Base-by-base conservation (phyloP, 2,797 vertebrate genomes). In the Rhinoraja longicauda region DNA sequence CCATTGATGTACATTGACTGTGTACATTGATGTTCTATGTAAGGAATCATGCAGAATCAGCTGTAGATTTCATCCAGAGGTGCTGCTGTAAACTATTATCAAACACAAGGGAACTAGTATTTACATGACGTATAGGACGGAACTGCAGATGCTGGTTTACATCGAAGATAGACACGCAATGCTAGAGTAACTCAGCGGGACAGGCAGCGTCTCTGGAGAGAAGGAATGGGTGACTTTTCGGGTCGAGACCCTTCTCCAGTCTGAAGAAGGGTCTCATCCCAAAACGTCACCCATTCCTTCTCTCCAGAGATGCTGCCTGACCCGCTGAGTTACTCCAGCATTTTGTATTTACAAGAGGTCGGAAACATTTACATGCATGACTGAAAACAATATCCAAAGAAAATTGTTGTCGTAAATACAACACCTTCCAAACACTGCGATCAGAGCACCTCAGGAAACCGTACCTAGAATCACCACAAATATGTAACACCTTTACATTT, bases 301-400 rank as follows among this genome's bases (percentile, higher is more conserved):
- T 39, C 39, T 39, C 39, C 39, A 39, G 39, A 39, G 39, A 39
- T 39, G 39, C 39, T 39, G 39, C 39, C 39, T 39, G 39, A 39
- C 39, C 1, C 39, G 39, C 39, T 39, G 39, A 39, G 39, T 39
- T 39, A 39, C 39, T 39, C 39, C 45, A 45, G 45, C 45, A 45
- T 45, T 45, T 67, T 86, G 82, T 32, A 86, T 86, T 86, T 67
- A 64, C 17, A 36, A 67, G 82, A 62, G 29, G 15, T 88, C 59
- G 88, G n/a, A 67, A 21, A 67, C 84, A 88, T 88, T 88, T 67
- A 88, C 84, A 88, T 36, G 29, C 82, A 64, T 67, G 84, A 67
- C 59, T 36, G 59, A 88, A 88, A 88, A 86, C 53, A 84, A 62
- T 62, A 29, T 59, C 86, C 59, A 64, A 86, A 86, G n/a, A 17